Evolutionary conservation across 2,113 vertebrate species (phyloP).

Genomic region (Grammomys dolichurus): DNA sequence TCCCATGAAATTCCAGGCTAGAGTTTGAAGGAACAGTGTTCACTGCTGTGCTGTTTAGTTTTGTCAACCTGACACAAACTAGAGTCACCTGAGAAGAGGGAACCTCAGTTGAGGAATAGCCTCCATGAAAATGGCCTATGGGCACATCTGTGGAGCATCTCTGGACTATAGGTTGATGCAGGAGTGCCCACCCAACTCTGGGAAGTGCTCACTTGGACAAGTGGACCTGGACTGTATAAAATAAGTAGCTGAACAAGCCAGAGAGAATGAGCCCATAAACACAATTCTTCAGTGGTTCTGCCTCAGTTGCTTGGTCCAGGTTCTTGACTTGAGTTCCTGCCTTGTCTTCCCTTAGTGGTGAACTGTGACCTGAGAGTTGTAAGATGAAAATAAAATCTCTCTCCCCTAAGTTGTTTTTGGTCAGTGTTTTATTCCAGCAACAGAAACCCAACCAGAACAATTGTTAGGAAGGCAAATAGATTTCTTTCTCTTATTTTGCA

Average conservation of each 20-base stretch:
- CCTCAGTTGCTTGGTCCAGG: background rate
- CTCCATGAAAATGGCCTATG: background rate
- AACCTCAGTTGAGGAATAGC: background rate
- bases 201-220: background rate
- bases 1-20: slow-evolving; percentile 23
- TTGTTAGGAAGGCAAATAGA: slow-evolving; percentile 17
- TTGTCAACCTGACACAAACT: background rate
- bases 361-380: background rate
- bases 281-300: background rate
- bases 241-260: background rate
- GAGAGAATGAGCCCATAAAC: background rate
- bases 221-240: background rate
- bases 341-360: no score
- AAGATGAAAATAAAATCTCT: background rate
- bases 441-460: background rate
- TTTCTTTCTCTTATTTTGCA: slow-evolving; percentile 10
- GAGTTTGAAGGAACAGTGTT: slow-evolving; percentile 5
- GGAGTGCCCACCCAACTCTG: background rate
- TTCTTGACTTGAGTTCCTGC: background rate
- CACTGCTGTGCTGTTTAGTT: background rate
- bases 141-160: background rate
- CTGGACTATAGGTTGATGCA: background rate
- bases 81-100: background rate
- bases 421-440: background rate
- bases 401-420: background rate